phyloP scores from a whole-genome alignment of 1,140 invertebrate genomes.

The Antheraea pernyi region DNA sequence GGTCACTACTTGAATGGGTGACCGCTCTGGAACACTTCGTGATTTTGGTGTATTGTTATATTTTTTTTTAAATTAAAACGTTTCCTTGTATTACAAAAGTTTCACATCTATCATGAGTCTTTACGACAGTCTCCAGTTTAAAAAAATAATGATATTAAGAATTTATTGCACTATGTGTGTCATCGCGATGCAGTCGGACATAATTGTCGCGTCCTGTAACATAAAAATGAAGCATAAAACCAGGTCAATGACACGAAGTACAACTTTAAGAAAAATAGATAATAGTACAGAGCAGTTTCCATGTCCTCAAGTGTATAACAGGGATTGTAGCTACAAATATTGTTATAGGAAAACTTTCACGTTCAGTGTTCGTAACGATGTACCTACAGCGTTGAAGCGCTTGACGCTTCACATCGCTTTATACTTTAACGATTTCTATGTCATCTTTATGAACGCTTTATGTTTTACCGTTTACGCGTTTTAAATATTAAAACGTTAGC shows the following conservation, averaged over 20 bases:
- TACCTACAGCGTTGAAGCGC: neutral
- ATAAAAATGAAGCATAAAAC: neutral
- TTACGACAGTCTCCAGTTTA: too few relatives aligned
- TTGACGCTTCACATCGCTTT: neutral
- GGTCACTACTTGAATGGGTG: too few relatives aligned
- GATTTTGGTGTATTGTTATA: too few relatives aligned
- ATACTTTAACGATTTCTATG: neutral
- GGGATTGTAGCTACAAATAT: neutral
- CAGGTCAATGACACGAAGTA: neutral
- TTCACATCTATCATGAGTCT: too few relatives aligned
- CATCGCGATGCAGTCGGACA: too few relatives aligned
- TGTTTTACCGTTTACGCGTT: neutral
- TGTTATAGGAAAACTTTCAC: neutral
- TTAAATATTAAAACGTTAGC: neutral
- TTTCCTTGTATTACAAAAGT: too few relatives aligned
- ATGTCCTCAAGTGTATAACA: neutral
- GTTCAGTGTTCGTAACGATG: neutral
- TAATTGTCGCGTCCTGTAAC: too few relatives aligned
- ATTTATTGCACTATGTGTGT: too few relatives aligned
- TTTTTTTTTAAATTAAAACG: too few relatives aligned
- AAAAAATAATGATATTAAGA: too few relatives aligned
- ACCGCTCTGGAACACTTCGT: too few relatives aligned
- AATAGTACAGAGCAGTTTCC: neutral
- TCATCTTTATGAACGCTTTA: slow-evolving; percentile 2
- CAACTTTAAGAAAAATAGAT: neutral